Base-by-base conservation (phyloP, 2,113 vertebrate genomes). In the Uropsilus gracilis region DNA sequence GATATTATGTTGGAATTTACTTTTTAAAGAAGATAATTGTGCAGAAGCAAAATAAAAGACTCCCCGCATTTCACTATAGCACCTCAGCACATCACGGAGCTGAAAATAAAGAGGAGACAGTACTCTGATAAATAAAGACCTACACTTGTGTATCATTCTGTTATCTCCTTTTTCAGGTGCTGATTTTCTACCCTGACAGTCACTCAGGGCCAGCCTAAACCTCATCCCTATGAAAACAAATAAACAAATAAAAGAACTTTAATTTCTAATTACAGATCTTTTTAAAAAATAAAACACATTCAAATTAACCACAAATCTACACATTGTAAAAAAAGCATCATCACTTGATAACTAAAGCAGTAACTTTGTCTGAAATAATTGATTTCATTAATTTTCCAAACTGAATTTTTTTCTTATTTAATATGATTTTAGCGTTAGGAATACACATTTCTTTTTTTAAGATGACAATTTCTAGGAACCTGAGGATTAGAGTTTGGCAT, bases 361-460 rank as follows among this genome's bases (percentile, higher is more conserved):
- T 82, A 71, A 39, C 32, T 83, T 44, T 73, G 46, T 69, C 50
- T 53, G 20, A 59, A 88, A 55, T 3, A 75, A 85, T 86, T 28
- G 18, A 1, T 50, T 90, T 95, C 89, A 53, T 76, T 94, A n/a
- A 69, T 89, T 92, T 94, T 96, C 32, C 50, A 11, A 73, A 59
- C 26, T 63, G 24, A 77, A 68, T 73, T 86, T 94, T 81, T 86
- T 89, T 81, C 28, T 55, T 68, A 91, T 84, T 34, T n/a, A 5
- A 55, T 55, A 22, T 80, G 42, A 11, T 76, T 77, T 90, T 72
- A 63, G 11, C 77, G 17, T n/a, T 77, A 5, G 16, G 24, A 73
- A 82, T 88, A 81, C 0, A 1, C 17, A 59, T 34, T 3, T 4
- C 48, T 66, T 68, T 59, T 63, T n/a, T 32, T 17, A 63, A 86